Conservation (phyloP, 2,113 vertebrate species). For the Natator depressus region DNA sequence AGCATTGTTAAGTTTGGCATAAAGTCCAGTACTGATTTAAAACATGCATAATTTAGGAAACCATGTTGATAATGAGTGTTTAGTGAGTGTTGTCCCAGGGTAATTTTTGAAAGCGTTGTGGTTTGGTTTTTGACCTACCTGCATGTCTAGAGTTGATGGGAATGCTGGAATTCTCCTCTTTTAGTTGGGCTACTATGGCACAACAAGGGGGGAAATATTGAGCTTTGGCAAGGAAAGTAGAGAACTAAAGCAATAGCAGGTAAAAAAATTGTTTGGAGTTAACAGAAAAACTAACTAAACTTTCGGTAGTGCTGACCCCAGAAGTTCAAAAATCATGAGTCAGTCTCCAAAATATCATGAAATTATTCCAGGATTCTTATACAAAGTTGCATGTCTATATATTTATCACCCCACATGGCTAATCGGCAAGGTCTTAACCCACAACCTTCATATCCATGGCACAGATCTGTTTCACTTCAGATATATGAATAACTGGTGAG, state of each 20-base stretch:
- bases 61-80: constrained; percentile 25
- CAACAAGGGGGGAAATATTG: neutral
- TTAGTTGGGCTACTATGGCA: neutral
- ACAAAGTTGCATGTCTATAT: neutral
- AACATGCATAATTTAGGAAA: constrained; percentile 31
- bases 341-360: neutral
- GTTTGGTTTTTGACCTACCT: neutral
- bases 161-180: neutral
- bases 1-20: constrained; percentile 30
- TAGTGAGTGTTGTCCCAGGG: neutral
- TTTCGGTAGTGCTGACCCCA: neutral
- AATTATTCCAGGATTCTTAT: neutral
- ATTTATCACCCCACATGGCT: neutral
- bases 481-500: neutral
- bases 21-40: constrained; percentile 37
- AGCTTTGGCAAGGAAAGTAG: neutral
- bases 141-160: neutral
- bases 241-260: neutral
- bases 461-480: neutral
- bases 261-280: neutral
- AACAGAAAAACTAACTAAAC: neutral
- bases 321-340: neutral
- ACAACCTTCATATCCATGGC: neutral
- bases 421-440: neutral
- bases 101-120: neutral